Base-by-base conservation (phyloP, 2,113 vertebrate species). In the Haemorhous mexicanus region DNA sequence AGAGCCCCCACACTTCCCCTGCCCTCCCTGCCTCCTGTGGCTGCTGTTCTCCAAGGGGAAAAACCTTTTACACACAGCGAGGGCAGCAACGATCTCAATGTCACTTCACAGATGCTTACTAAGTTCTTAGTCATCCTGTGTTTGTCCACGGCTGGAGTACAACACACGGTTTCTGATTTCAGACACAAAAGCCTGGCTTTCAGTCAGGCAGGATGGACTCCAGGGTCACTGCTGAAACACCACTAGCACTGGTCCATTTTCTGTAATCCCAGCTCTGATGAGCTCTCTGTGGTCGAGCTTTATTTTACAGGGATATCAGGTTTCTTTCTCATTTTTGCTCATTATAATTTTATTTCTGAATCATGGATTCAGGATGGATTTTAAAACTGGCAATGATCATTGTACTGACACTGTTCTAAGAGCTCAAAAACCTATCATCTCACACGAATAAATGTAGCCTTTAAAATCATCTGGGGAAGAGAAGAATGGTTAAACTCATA, bases 41-140 rank as follows among this genome's bases (percentile, higher is more conserved):
- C 87, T 86, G 30, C 56, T 82, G 33, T 46, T 89, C 79, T 74
- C 18, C 8, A 24, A 84, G 69, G 76, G 52, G 81, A 92, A 96
- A 91, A 96, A 91, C 88, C 81, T 95, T 82, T 93, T 10, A 89
- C 55, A 74, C 83, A 59, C 93, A 92, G 78, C 66, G 49, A 73
- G 44, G 39, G 66, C 72, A 87, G 87, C 43, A 8, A 20, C 32
- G 47, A 94, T 80, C 15, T 43, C 13, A 2, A 32, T 33, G 88
- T 92, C 80, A 62, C 37, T 33, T 28, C 63, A 24, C 37, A 93
- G 4, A 58, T 35, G 49, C 63, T 92, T 78, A 78, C 70, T 23
- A 55, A 79, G 41, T 37, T 75, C 89, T 81, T 69, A 39, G 41
- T 68, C 77, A 53, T 8, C n/a, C 24, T 14, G 2, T 32, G 58